Base-by-base conservation (phyloP, 2,113 vertebrate genomes). In the Tachysurus fulvidraco region DNA sequence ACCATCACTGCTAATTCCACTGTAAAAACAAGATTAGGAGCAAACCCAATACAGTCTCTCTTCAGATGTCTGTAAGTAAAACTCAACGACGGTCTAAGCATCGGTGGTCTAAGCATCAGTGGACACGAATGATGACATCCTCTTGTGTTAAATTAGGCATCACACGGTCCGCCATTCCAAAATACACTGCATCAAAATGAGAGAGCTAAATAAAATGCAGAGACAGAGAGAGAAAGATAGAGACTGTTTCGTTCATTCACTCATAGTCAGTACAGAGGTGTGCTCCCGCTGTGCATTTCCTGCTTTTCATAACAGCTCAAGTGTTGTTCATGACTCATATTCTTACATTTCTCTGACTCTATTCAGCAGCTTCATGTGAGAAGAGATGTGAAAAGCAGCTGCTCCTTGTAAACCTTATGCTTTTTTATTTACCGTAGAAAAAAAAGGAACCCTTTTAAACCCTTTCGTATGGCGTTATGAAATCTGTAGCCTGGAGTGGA, bases 241-340 rank as follows among this genome's bases (percentile, higher is more conserved):
- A 84, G 86, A 89, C 88, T 88, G 87, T 84, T 89, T 88, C 79
- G 23, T 80, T 54, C 69, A 81, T 81, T 57, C 65, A 64, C 74
- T 46, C 74, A 54, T 86, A 60, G 82, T 81, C 84, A 69, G 73
- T 85, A 86, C 85, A 83, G 83, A 88, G 85, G 82, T 88, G 69
- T 83, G 55, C 78, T 82, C 86, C 76, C 46, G 77, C 86, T 90
- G 83, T 73, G 84, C 67, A 64, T 77, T 81, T 86, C 83, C 87
- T 83, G 87, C 87, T 71, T 89, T 81, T 90, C 83, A 90, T 83
- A 85, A 85, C 83, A 86, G 83, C 83, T 84, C 46, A 73, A 79
- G 81, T 89, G 88, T 87, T 87, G 89, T 85, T 91, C 89, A 90
- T 90, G 86, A 88, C 83, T 87, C 89, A 87, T 85, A 60, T 89